Conservation (phyloP, 2,113 vertebrate species). For the Lonchura striata region DNA sequence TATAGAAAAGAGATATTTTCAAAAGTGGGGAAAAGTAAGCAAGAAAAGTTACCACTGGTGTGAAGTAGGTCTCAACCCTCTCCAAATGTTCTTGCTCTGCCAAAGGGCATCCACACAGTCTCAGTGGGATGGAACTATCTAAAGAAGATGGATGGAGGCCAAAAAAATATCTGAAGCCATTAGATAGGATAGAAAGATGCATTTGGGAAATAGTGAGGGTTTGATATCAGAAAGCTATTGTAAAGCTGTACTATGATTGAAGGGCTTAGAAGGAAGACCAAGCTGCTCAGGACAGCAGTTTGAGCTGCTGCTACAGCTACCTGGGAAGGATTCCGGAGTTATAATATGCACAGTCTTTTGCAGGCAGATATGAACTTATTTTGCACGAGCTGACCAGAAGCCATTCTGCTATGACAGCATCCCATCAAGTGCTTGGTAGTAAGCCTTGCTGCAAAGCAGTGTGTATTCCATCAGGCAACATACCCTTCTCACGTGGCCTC, state of each 20-base stretch:
- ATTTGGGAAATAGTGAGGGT: neutral
- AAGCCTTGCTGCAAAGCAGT: constrained; percentile 44
- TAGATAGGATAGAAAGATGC: neutral
- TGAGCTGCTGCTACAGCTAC: neutral
- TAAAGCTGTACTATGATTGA: neutral
- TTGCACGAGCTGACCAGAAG: constrained; percentile 31
- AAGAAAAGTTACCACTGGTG: neutral
- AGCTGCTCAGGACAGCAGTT: neutral
- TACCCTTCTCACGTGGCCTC: constrained; percentile 11
- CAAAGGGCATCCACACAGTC: neutral
- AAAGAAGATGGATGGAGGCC: neutral
- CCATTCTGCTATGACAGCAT: constrained; percentile 10
- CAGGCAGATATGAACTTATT: constrained; percentile 55
- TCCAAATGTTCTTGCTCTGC: neutral
- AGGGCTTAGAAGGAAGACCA: neutral
- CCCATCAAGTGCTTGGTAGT: neutral
- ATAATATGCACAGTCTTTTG: constrained; percentile 28
- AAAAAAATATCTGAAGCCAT: neutral
- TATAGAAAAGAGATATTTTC: neutral
- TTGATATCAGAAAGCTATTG: neutral
- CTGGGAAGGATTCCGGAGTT: neutral
- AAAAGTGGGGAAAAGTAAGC: neutral
- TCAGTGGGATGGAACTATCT: neutral
- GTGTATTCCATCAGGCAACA: neutral
- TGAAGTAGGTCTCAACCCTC: neutral